Conservation (phyloP, 2,888 invertebrate species). For the Linnaemya vulpina region DNA sequence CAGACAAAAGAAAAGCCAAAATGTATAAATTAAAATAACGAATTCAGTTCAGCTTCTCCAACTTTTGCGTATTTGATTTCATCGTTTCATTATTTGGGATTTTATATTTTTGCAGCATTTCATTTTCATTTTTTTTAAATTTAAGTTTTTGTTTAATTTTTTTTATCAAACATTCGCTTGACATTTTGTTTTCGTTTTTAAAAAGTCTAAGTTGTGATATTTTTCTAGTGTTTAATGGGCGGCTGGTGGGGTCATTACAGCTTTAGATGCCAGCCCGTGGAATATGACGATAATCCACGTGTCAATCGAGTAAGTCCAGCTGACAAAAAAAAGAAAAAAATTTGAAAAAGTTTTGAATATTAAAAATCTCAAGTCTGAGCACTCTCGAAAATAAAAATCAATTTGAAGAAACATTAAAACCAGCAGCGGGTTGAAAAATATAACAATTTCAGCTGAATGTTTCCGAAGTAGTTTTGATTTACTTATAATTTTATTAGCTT, state of each 20-base stretch:
- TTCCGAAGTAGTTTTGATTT: slow-evolving; percentile 39
- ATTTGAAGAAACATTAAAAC: not conserved
- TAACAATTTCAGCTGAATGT: not conserved
- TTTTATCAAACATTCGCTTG: slow-evolving; percentile 64
- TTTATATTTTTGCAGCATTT: slow-evolving; percentile 28
- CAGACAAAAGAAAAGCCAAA: not conserved
- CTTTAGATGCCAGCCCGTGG: slow-evolving; percentile 95
- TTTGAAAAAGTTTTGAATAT: slow-evolving; percentile 16
- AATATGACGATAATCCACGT: slow-evolving; percentile 91
- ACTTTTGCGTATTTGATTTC: not conserved
- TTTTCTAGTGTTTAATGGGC: slow-evolving; percentile 91
- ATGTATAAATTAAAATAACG: not conserved
- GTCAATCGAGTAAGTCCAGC: slow-evolving; percentile 91
- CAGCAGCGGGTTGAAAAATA: not conserved
- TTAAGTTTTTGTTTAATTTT: slow-evolving; percentile 1
- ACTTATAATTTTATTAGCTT: slow-evolving; percentile 18
- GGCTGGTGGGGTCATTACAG: slow-evolving; percentile 96
- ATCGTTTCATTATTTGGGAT: not conserved
- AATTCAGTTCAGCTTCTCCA: slow-evolving; percentile 60
- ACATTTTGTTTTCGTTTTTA: slow-evolving; percentile 59
- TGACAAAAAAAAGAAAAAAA: slow-evolving; percentile 61
- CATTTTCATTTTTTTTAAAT: not conserved
- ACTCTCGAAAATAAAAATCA: slow-evolving; percentile 63
- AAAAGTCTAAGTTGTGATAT: slow-evolving; percentile 67
- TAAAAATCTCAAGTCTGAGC: slow-evolving; percentile 54